Base-by-base conservation (phyloP, 2,797 vertebrate genomes). In the Danio albolineatus region DNA sequence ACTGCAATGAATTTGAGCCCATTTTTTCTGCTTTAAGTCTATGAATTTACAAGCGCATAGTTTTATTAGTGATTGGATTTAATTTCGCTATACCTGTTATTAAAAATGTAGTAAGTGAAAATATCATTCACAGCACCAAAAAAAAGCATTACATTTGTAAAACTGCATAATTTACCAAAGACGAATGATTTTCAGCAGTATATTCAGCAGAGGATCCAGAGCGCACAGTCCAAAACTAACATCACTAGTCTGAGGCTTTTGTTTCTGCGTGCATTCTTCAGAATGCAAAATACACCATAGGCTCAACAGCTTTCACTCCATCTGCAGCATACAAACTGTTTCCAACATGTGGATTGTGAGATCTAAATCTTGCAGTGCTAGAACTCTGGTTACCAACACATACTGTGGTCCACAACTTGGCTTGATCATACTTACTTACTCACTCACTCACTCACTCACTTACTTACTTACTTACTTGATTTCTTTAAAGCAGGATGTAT, bases 71-170 rank as follows among this genome's bases (percentile, higher is more conserved):
- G n/a, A 60, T 48, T 7, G 65, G 5, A 12, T 69, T 69, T 77
- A 28, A 59, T 59, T 77, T 57, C 12, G 53, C 60, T n/a, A 44
- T 8, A 77, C 62, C 21, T 77, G 16, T 1, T 51, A 39, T 59
- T 69, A 60, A 36, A 60, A 78, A n/a, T 39, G n/a, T 60, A 19
- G n/a, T 71, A 71, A 44, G 48, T 62, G 49, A 10, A 74, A 28
- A 36, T n/a, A 59, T 16, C 9, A 66, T 54, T 76, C 36, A 17
- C 19, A 13, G 12, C 19, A 75, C 59, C 17, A 36, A 88, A 82
- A 83, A 83, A 81, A 71, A 72, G 78, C 62, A 80, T 85, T 87
- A 82, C 72, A 79, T 77, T 76, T 81, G 72, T 83, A 73, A 3
- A 28, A 28, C 28, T 28, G 28, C 28, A 28, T 28, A 28, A 28